Evolutionary conservation across 2,888 invertebrate genomes (phyloP).

Genomic region (Unio pictorum): DNA sequence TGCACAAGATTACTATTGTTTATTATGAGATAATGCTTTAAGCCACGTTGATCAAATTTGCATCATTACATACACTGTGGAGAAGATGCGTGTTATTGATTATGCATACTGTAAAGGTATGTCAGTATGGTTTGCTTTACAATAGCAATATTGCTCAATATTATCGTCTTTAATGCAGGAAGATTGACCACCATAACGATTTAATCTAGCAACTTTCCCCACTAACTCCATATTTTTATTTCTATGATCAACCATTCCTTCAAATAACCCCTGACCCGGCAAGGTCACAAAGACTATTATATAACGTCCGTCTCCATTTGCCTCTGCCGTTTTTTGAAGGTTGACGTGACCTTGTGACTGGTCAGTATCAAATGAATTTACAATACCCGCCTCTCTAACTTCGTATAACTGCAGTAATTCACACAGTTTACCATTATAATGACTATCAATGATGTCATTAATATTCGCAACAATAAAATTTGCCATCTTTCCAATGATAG

Average conservation of each 20-base stretch:
- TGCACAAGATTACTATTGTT: too few relatives aligned
- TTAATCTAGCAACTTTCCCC: constrained; percentile 76
- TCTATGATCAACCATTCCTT: constrained; percentile 80
- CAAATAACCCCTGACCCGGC: constrained; percentile 83
- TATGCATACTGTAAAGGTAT: too few relatives aligned
- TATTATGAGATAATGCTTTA: too few relatives aligned
- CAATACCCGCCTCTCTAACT: too few relatives aligned
- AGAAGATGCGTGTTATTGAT: too few relatives aligned
- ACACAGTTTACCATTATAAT: too few relatives aligned
- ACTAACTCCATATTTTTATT: constrained; percentile 71
- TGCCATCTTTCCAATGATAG: constrained; percentile 76
- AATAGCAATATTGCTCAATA: constrained; percentile 30
- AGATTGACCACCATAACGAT: constrained; percentile 71
- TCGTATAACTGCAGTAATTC: too few relatives aligned
- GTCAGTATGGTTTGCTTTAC: constrained; percentile 1
- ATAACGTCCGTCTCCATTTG: constrained; percentile 62
- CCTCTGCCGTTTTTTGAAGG: too few relatives aligned
- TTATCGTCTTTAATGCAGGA: constrained; percentile 57
- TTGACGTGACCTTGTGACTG: too few relatives aligned
- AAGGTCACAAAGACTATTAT: constrained; percentile 77
- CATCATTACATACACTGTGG: too few relatives aligned
- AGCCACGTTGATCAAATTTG: too few relatives aligned
- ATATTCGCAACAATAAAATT: constrained; percentile 78
- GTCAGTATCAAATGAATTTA: too few relatives aligned
- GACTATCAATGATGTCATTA: constrained; percentile 76